Conservation (phyloP, 2,888 invertebrate genomes). For the Nysson spinosus region DNA sequence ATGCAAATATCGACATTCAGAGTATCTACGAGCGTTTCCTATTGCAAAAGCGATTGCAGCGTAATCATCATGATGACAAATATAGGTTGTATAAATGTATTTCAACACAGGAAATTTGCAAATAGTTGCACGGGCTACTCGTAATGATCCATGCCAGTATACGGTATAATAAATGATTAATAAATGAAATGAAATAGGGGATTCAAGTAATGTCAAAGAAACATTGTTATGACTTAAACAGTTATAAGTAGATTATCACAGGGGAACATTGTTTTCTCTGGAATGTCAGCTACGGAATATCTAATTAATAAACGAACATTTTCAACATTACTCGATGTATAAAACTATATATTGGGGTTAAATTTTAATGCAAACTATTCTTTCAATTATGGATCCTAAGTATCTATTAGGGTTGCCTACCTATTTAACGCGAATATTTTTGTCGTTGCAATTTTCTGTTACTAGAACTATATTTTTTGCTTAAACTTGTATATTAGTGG, state of each 20-base stretch:
- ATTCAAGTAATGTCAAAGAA: no score
- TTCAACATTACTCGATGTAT: no score
- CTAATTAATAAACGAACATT: no score
- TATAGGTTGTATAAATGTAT: neutral
- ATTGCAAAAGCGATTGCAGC: constrained; percentile 32
- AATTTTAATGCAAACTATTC: constrained; percentile 11
- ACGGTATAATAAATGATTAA: no score
- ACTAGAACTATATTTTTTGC: neutral
- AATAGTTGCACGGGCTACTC: no score
- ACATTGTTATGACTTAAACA: no score
- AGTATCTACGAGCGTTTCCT: constrained; percentile 24
- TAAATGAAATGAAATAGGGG: no score
- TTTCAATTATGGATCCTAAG: constrained; percentile 27
- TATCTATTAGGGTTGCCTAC: constrained; percentile 16
- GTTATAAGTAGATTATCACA: no score
- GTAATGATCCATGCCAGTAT: no score
- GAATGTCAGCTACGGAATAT: neutral
- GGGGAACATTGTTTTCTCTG: neutral
- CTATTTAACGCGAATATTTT: neutral
- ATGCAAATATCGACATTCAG: constrained; percentile 5
- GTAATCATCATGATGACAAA: constrained; percentile 2
- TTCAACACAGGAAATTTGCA: neutral
- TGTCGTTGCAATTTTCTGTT: neutral
- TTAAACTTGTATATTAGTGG: neutral
- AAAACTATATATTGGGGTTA: no score